phyloP scores from a whole-genome alignment of 2,797 vertebrate species.

The Danio jaintianensis region DNA sequence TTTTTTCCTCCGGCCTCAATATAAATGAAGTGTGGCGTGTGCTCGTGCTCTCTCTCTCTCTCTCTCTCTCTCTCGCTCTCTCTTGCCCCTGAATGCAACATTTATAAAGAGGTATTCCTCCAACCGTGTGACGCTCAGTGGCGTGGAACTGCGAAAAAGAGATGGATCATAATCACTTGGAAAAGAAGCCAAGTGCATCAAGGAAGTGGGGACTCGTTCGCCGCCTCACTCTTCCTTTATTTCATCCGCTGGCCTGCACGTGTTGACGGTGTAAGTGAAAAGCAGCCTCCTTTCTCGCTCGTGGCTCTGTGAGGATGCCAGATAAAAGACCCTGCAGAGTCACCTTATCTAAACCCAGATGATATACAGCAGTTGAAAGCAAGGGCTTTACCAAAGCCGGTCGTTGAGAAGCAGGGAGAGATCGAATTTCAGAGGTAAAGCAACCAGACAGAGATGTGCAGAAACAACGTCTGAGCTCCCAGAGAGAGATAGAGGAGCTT shows the following conservation, averaged over 20 bases:
- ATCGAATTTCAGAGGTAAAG: conserved; percentile 65
- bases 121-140: conserved; percentile 69
- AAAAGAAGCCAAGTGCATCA: conserved; percentile 67
- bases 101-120: conserved; percentile 75
- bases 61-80: too few relatives aligned
- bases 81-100: conserved; percentile 67
- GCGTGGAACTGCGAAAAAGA: conserved; percentile 72
- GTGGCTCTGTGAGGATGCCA: conserved; percentile 66
- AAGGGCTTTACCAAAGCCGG: conserved; percentile 67
- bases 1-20: conserved; percentile 61
- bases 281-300: conserved; percentile 52
- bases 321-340: conserved; percentile 70
- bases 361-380: conserved; percentile 66
- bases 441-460: conserved; percentile 52
- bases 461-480: conserved; percentile 55
- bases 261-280: conserved; percentile 60
- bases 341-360: conserved; percentile 72
- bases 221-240: neutral
- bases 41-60: neutral
- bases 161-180: conserved; percentile 74
- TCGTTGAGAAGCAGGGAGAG: conserved; percentile 49
- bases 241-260: conserved; percentile 5
- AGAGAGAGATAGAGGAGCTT: conserved; percentile 24
- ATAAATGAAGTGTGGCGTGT: conserved; percentile 64
- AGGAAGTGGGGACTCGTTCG: conserved; percentile 45